Evolutionary conservation across 2,113 vertebrate species (phyloP), one percentile per base, ranked within the genome.

Genomic region (Cisticola juncidis): DNA sequence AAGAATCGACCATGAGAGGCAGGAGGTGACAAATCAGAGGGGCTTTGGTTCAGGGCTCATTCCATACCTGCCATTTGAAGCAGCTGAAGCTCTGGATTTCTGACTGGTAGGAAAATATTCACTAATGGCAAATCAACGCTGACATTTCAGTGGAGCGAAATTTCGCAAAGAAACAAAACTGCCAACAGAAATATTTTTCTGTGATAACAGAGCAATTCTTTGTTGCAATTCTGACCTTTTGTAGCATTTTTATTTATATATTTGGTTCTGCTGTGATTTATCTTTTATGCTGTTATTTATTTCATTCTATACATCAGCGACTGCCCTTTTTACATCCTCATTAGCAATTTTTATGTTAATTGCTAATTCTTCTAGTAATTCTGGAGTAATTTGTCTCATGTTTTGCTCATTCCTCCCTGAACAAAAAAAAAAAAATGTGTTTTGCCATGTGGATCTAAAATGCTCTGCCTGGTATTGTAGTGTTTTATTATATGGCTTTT

Each of bases 221-320:
- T 4, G 3, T 12, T 77, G 88, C 38, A 69, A 10, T 90, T 90
- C 61, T 92, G 88, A 95, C 88, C 90, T 95, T 93, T 90, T 80
- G 62, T 35, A 77, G 45, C 66, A 8, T 86, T 95, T 93, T 90
- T 88, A 73, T 93, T 90, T 70, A 77, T 53, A 45, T 71, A 40
- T 80, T 71, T 83, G 26, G 61, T 79, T 87, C 50, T 89, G 81
- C 62, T 86, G 90, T 96, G 93, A 84, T 94, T 73, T 93, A 50
- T 89, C 51, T 93, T 91, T 95, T 74, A 60, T 84, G 81, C 44
- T 94, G 81, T 92, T 92, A 93, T 95, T 97, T 92, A 90, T 95
- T 78, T 80, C 26, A 36, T 78, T 73, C 91, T 62, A 42, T 80
- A 81, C 42, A 51, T 92, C 90, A 82, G 81, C 14, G 42, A 74